Percentiles rank a stretch among this genome's conserved stretches.
phyloP scores from a whole-genome alignment of 1,140 invertebrate species.

The Zaprionus africanus region DNA sequence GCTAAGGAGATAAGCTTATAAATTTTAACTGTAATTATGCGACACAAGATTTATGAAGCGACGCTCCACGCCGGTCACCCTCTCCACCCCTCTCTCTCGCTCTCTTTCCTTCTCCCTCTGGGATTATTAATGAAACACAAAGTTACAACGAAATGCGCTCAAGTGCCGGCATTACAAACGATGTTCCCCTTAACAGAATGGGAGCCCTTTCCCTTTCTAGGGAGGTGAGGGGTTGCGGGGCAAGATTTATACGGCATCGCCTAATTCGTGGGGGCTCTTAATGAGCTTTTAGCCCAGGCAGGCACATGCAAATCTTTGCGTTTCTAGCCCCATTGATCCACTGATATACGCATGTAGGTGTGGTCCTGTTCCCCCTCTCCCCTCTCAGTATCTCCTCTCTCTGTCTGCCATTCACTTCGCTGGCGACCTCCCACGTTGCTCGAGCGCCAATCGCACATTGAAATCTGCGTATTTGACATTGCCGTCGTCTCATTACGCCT shows the following conservation, averaged over 20 bases:
- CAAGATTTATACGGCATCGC: constrained; percentile 53
- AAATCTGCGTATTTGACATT: constrained; percentile 80
- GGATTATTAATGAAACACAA: constrained; percentile 80
- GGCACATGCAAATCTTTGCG: constrained; percentile 60
- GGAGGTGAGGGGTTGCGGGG: background rate
- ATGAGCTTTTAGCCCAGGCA: constrained; percentile 56
- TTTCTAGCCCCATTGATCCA: constrained; percentile 37
- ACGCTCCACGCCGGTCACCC: constrained; percentile 8
- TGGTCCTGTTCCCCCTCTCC: constrained; percentile 25
- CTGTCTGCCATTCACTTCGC: background rate
- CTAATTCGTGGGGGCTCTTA: constrained; percentile 58
- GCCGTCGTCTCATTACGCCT: constrained; percentile 76
- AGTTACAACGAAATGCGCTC: constrained; percentile 79
- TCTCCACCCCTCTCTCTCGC: background rate
- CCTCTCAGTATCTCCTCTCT: background rate
- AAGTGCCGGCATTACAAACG: constrained; percentile 49
- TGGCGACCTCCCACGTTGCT: constrained; percentile 63
- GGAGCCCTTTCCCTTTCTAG: background rate
- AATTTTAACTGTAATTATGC: constrained; percentile 83
- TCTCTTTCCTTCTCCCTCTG: constrained; percentile 19
- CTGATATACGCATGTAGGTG: constrained; percentile 43
- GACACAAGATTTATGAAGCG: constrained; percentile 81
- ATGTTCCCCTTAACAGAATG: background rate
- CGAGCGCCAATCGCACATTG: constrained; percentile 63
- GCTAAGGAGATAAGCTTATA: constrained; percentile 83